Evolutionary conservation across 2,113 vertebrate genomes (phyloP).

Genomic region (Eleginops maclovinus): DNA sequence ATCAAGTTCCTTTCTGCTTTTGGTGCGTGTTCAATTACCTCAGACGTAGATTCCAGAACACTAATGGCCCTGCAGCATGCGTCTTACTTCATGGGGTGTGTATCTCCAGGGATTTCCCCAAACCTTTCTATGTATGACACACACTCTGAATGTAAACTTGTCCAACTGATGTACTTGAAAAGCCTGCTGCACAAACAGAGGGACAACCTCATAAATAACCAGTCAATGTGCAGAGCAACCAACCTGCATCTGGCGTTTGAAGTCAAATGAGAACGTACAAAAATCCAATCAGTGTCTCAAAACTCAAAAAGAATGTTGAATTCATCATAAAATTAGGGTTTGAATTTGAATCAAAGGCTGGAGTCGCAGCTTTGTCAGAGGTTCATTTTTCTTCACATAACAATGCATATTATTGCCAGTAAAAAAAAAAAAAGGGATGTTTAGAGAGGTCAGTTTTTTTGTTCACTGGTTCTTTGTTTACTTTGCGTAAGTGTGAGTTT

Average conservation of each 20-base stretch:
- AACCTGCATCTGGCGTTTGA: neutral
- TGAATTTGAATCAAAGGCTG: neutral
- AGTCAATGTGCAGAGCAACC: neutral
- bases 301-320: neutral
- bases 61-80: neutral
- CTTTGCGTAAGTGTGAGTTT: no score
- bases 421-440: neutral
- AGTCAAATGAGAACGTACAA: neutral
- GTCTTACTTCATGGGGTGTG: neutral
- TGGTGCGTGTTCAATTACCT: constrained; percentile 15
- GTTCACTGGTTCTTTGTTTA: no score
- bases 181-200: neutral
- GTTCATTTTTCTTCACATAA: neutral
- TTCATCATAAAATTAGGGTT: neutral
- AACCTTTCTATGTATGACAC: neutral
- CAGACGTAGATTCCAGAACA: constrained; percentile 59
- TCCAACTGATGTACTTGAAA: neutral
- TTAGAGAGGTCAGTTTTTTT: neutral
- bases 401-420: neutral
- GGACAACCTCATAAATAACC: neutral
- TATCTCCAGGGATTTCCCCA: constrained; percentile 48
- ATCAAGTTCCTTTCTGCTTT: constrained; percentile 34
- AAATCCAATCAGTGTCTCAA: neutral
- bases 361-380: neutral
- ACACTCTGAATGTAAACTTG: neutral